Percentiles rank a stretch among this genome's conserved stretches.
These are phyloP conservation scores for Catajapyx aquilonaris DNA, from an alignment of 1,140 invertebrate genomes.

Conservation along the genomic window DNA sequence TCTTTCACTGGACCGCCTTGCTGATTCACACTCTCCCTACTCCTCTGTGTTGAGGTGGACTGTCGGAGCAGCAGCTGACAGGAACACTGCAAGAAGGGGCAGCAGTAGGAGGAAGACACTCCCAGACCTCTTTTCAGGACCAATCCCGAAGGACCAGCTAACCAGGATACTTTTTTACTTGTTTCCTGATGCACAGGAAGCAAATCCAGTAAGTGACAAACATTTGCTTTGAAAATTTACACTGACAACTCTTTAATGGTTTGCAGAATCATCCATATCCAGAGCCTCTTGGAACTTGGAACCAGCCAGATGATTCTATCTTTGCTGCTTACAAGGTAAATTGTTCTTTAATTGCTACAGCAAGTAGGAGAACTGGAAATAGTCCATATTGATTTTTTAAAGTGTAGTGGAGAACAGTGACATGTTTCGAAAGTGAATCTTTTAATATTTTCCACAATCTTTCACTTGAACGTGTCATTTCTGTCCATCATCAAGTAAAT, in stretches of 20 bases:
- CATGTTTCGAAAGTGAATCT: too few relatives aligned
- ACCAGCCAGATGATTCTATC: not conserved
- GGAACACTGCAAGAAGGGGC: constrained; percentile 7
- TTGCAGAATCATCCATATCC: constrained; percentile 7
- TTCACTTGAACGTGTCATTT: too few relatives aligned
- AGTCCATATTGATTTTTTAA: too few relatives aligned
- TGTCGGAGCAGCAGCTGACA: too few relatives aligned
- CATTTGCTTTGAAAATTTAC: too few relatives aligned
- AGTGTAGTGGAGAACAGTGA: too few relatives aligned
- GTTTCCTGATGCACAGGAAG: constrained; percentile 64
- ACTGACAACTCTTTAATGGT: not conserved
- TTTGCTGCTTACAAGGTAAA: not conserved
- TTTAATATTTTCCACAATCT: too few relatives aligned
- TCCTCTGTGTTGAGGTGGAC: constrained; percentile 29
- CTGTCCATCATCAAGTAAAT: too few relatives aligned
- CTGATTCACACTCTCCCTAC: too few relatives aligned
- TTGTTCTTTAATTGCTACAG: not conserved
- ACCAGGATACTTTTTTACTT: constrained; percentile 60
- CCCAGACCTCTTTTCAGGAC: constrained; percentile 29
- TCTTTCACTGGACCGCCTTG: too few relatives aligned
- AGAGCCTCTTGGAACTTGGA: not conserved
- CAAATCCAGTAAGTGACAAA: constrained; percentile 21
- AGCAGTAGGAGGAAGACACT: constrained; percentile 10
- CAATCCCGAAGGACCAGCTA: constrained; percentile 51
- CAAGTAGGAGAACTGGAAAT: too few relatives aligned